phyloP scores from a whole-genome alignment of 1,140 invertebrate species.

The Oncopodura yosiiana region DNA sequence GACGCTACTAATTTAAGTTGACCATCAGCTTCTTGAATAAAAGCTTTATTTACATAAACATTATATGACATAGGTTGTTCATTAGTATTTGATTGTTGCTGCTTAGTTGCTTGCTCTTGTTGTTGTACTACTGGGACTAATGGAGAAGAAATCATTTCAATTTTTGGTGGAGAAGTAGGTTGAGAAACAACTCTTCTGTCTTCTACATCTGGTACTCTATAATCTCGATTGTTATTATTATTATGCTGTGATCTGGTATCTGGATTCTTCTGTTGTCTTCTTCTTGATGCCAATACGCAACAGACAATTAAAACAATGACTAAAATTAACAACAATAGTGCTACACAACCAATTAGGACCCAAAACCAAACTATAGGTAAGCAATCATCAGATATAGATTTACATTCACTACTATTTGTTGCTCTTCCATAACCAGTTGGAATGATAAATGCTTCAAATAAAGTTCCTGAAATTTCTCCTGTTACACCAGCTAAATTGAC shows the following conservation, averaged over 20 bases:
- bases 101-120: background rate
- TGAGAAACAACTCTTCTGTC: no score
- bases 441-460: background rate
- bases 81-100: background rate
- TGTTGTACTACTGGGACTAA: no score
- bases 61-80: conserved; percentile 30
- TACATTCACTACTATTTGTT: conserved; percentile 4
- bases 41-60: conserved; percentile 33
- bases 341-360: conserved; percentile 23
- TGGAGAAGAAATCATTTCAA: no score
- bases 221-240: background rate
- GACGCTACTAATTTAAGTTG: conserved; percentile 24
- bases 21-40: conserved; percentile 31
- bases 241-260: conserved; percentile 4
- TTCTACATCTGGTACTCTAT: no score
- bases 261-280: background rate
- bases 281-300: background rate
- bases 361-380: conserved; percentile 21
- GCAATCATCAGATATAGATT: conserved; percentile 20
- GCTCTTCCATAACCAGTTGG: background rate
- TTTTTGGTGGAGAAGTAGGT: no score
- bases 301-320: conserved; percentile 5
- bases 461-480: conserved; percentile 10
- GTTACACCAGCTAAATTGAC: background rate
- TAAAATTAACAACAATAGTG: conserved; percentile 3